Percentiles rank a stretch among this genome's conserved stretches.
Evolutionary conservation across 1,140 invertebrate species (phyloP).

Genomic region (Pachyrhynchus sulphureomaculatus): DNA sequence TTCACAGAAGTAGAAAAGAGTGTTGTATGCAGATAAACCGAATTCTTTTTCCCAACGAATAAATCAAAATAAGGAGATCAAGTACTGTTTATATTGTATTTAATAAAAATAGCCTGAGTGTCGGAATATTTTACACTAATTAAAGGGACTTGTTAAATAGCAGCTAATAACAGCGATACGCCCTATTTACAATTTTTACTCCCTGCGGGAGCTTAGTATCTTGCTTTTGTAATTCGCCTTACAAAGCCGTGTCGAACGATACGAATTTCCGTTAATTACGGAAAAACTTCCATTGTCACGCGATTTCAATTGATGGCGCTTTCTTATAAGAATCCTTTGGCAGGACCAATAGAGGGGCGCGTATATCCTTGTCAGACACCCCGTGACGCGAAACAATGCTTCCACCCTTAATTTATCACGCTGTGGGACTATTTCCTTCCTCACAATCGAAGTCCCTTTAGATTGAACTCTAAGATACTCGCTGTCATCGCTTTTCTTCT

Average conservation of each 20-base stretch:
- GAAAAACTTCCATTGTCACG: slow-evolving; percentile 29
- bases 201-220: background rate
- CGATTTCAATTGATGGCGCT: slow-evolving; percentile 21
- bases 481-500: slow-evolving; percentile 16
- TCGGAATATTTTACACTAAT: too few relatives aligned
- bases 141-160: too few relatives aligned
- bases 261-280: slow-evolving; percentile 30
- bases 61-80: too few relatives aligned
- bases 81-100: too few relatives aligned
- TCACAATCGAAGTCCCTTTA: slow-evolving; percentile 19
- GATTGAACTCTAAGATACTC: slow-evolving; percentile 25
- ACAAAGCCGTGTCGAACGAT: background rate
- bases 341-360: slow-evolving; percentile 22
- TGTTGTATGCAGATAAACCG: too few relatives aligned
- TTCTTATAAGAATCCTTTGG: slow-evolving; percentile 28
- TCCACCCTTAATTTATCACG: slow-evolving; percentile 29
- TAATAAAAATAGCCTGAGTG: too few relatives aligned
- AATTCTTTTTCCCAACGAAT: too few relatives aligned
- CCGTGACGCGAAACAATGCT: slow-evolving; percentile 26
- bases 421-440: slow-evolving; percentile 25
- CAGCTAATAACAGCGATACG: background rate
- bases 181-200: background rate
- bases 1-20: too few relatives aligned
- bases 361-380: slow-evolving; percentile 29
- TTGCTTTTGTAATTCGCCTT: background rate